A percentile compares a stretch with the other conserved stretches of the same genome.
Conservation (phyloP, 2,888 invertebrate genomes). For the Agrypnus murinus region DNA sequence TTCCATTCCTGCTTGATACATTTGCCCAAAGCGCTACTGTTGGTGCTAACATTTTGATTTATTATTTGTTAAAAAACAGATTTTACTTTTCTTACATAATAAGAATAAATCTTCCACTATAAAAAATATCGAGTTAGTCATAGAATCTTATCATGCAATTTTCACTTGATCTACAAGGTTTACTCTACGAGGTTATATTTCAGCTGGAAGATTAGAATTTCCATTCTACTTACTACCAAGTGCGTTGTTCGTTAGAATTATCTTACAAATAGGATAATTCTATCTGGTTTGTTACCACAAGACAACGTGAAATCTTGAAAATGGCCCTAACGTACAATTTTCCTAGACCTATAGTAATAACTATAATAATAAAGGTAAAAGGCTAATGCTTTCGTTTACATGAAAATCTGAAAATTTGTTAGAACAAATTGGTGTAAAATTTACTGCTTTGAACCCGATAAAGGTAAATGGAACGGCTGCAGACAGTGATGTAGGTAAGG, state of each 20-base stretch:
- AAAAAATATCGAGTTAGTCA: too few species aligned
- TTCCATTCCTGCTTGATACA: slow-evolving; percentile 1
- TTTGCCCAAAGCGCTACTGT: not conserved
- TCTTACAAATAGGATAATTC: not conserved
- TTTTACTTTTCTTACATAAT: too few species aligned
- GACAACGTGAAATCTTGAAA: slow-evolving; percentile 2
- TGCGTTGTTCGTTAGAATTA: not conserved
- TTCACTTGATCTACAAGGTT: too few species aligned
- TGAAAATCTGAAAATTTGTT: too few species aligned
- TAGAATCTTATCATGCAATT: not conserved
- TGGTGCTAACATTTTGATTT: slow-evolving; percentile 10
- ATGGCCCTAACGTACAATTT: not conserved
- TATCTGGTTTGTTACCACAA: not conserved
- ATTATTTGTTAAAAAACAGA: not conserved
- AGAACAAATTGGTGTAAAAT: too few species aligned
- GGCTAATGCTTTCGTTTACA: too few species aligned
- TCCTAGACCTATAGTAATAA: not conserved
- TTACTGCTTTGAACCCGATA: too few species aligned
- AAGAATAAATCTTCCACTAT: too few species aligned
- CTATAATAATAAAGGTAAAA: too few species aligned
- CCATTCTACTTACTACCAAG: slow-evolving; percentile 9
- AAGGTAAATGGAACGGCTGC: too few species aligned
- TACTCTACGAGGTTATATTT: not conserved
- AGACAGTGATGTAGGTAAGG: too few species aligned
- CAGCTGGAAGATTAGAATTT: slow-evolving; percentile 1